Evolutionary conservation across 92 coral and sea anemone genomes (phyloP).

Genomic region (Micromussa lordhowensis): DNA sequence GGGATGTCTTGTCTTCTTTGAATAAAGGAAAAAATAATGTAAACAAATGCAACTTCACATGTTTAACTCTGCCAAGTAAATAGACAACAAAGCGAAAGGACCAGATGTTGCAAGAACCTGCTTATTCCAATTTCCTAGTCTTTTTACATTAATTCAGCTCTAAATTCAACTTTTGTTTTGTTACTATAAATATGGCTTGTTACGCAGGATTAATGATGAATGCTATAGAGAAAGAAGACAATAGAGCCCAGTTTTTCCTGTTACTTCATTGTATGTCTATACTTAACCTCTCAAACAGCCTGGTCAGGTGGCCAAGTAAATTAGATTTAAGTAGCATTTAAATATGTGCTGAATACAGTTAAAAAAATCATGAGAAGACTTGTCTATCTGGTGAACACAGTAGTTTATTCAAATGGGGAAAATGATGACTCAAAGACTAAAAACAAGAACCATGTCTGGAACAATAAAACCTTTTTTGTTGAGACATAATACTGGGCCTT

Average conservation of each 20-base stretch:
- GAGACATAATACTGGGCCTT: not conserved
- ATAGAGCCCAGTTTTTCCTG: not conserved
- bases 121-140: conserved; percentile 13
- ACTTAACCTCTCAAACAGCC: not conserved
- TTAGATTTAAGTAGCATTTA: not conserved
- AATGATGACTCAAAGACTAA: not conserved
- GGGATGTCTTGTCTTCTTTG: not conserved
- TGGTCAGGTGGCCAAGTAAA: not conserved
- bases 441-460: not conserved
- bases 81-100: not conserved
- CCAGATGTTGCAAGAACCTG: conserved; percentile 18
- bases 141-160: not conserved
- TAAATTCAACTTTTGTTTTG: not conserved
- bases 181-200: not conserved
- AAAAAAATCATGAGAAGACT: not conserved
- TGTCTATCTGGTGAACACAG: not conserved
- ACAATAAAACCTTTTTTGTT: not conserved
- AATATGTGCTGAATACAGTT: not conserved
- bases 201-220: not conserved
- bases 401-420: not conserved
- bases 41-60: conserved; percentile 6
- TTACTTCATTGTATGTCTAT: not conserved
- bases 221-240: not conserved
- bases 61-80: not conserved
- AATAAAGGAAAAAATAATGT: not conserved